Percentiles rank a stretch among this genome's conserved stretches.
Evolutionary conservation across 2,888 invertebrate genomes (phyloP).

Genomic region (Schizaphis graminum): DNA sequence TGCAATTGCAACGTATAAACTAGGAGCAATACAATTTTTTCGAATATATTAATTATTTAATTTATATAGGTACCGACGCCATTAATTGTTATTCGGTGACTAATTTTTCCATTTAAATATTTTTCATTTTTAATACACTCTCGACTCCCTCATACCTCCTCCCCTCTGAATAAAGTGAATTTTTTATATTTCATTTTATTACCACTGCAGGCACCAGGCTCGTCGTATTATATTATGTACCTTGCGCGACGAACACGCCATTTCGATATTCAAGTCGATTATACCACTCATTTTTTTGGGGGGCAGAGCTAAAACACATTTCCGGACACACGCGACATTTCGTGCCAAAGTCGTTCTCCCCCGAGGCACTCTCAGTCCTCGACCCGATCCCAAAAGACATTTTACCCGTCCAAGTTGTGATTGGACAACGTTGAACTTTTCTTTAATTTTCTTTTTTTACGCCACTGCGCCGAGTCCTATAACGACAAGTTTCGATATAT

Average conservation of each 20-base stretch:
- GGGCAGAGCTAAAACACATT: conserved; percentile 9
- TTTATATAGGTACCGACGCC: not conserved
- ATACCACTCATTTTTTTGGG: conserved; percentile 16
- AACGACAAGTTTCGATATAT: not conserved
- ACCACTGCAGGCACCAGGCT: not conserved
- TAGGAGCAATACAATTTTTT: not conserved
- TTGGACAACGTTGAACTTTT: conserved; percentile 14
- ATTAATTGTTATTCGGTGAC: not conserved
- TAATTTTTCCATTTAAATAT: not conserved
- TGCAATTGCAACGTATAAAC: not conserved
- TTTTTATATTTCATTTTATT: conserved; percentile 26
- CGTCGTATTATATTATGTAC: not conserved
- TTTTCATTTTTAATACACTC: not conserved
- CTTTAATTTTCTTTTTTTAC: conserved; percentile 4
- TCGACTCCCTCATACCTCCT: not conserved
- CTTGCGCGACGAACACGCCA: conserved; percentile 27
- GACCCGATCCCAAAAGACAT: not conserved
- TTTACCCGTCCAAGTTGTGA: not conserved
- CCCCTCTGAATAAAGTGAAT: not conserved
- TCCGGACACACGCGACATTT: conserved; percentile 47
- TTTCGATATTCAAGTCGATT: conserved; percentile 58
- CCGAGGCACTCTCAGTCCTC: not conserved
- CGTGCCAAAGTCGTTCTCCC: conserved; percentile 32
- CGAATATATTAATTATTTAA: not conserved
- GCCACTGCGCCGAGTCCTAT: not conserved